A percentile compares a stretch with the other conserved stretches of the same genome.
These are phyloP conservation scores for Drosophila prostipennis DNA, from an alignment of 2,888 invertebrate genomes.

Conservation along the genomic window DNA sequence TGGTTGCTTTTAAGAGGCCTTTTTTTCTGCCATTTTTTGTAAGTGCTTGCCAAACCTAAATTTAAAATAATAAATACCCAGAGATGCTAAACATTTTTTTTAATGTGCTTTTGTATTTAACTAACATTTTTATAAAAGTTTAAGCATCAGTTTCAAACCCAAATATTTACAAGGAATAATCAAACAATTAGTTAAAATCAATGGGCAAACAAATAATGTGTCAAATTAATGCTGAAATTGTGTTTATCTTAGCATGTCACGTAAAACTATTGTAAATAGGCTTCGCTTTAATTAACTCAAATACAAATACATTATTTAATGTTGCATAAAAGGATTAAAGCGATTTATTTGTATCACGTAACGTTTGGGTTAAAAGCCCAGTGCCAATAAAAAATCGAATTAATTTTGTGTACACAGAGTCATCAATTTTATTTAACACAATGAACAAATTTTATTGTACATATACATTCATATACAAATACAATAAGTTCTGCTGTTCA, in stretches of 20 bases:
- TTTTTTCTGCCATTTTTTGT: background rate
- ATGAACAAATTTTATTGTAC: conserved; percentile 60
- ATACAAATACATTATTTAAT: background rate
- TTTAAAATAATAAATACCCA: background rate
- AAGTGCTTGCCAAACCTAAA: background rate
- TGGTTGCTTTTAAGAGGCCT: conserved; percentile 11
- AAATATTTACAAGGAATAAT: background rate
- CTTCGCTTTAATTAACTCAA: background rate
- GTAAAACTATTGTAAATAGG: background rate
- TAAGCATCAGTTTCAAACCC: background rate
- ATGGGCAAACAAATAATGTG: conserved; percentile 3
- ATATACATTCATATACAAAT: conserved; percentile 69
- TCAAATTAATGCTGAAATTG: background rate
- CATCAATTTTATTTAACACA: conserved; percentile 68
- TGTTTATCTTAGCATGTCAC: too few species aligned
- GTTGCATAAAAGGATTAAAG: background rate
- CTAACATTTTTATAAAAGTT: too few species aligned
- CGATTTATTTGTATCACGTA: background rate
- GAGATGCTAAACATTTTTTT: background rate
- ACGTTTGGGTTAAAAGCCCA: background rate
- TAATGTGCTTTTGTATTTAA: background rate
- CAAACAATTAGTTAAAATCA: background rate
- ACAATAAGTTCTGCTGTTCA: conserved; percentile 49
- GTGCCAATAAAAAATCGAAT: conserved; percentile 2
- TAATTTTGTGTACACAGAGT: conserved; percentile 28